Evolutionary conservation across 2,888 invertebrate species (phyloP).

Genomic region (Xestia rhomboidea): DNA sequence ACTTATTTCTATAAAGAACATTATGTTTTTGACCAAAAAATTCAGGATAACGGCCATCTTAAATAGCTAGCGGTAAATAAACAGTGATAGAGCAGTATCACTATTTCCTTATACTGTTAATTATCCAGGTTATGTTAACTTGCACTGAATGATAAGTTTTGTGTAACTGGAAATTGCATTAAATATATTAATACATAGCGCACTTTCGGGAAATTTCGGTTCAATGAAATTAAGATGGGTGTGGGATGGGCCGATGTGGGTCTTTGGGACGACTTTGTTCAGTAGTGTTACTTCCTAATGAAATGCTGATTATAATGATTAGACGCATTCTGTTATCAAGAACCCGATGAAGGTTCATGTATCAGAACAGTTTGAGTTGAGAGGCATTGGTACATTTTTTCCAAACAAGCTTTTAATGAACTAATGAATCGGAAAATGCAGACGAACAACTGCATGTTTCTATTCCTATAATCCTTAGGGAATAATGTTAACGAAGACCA

Average conservation of each 20-base stretch:
- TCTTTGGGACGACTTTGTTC: neutral
- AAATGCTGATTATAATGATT: neutral
- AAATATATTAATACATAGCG: too few relatives aligned
- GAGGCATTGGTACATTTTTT: neutral
- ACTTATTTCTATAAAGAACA: neutral
- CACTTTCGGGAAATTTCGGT: neutral
- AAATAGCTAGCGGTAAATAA: too few relatives aligned
- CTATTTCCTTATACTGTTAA: neutral
- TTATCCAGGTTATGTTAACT: neutral
- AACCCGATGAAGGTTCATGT: neutral
- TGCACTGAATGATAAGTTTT: neutral
- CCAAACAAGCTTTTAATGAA: constrained; percentile 2
- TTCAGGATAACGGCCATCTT: too few relatives aligned
- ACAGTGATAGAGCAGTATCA: neutral
- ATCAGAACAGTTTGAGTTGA: neutral
- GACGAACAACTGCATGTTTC: constrained; percentile 51
- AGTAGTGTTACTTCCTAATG: neutral
- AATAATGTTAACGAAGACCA: constrained; percentile 57
- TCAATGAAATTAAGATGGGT: neutral
- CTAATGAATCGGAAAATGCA: constrained; percentile 14
- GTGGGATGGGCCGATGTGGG: neutral
- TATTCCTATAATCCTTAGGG: constrained; percentile 54
- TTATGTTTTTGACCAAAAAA: neutral
- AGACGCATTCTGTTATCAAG: neutral
- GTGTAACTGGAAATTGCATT: too few relatives aligned